Conservation (phyloP, 2,888 invertebrate genomes). For the Psylliodes chrysocephalus region DNA sequence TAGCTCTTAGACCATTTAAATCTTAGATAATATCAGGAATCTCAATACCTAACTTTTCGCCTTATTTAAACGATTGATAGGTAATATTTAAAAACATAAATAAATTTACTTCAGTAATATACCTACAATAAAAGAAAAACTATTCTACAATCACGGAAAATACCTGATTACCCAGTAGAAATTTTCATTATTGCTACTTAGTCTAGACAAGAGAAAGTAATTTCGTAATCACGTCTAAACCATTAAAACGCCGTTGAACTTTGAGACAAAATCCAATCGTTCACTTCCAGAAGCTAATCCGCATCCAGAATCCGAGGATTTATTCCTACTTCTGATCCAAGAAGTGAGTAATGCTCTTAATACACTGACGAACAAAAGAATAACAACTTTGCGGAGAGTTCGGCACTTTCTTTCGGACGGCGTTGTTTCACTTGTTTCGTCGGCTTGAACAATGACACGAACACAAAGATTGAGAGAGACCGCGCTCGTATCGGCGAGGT, state of each 20-base stretch:
- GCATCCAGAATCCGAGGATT: slow-evolving; percentile 23
- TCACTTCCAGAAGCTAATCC: slow-evolving; percentile 23
- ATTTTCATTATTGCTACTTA: too few relatives aligned
- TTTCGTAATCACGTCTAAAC: slow-evolving; percentile 12
- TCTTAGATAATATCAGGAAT: too few relatives aligned
- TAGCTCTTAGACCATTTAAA: too few relatives aligned
- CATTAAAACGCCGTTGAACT: slow-evolving; percentile 10
- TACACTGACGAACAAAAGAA: slow-evolving; percentile 34
- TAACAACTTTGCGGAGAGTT: slow-evolving; percentile 35
- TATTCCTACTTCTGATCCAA: slow-evolving; percentile 28
- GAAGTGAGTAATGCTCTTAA: slow-evolving; percentile 35
- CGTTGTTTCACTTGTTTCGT: too few relatives aligned
- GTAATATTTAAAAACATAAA: too few relatives aligned
- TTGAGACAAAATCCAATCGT: slow-evolving; percentile 23
- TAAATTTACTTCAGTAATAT: too few relatives aligned
- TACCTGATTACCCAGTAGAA: too few relatives aligned
- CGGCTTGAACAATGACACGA: slow-evolving; percentile 26
- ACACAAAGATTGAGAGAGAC: slow-evolving; percentile 3
- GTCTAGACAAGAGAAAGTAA: slow-evolving; percentile 13
- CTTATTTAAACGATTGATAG: too few relatives aligned
- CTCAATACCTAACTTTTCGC: too few relatives aligned
- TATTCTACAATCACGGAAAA: too few relatives aligned
- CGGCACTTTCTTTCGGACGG: slow-evolving; percentile 21
- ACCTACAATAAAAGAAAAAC: too few relatives aligned
- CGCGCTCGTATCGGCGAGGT: slow-evolving; percentile 8